phyloP scores from a whole-genome alignment of 2,888 invertebrate species.

The Periphyllus acericola region DNA sequence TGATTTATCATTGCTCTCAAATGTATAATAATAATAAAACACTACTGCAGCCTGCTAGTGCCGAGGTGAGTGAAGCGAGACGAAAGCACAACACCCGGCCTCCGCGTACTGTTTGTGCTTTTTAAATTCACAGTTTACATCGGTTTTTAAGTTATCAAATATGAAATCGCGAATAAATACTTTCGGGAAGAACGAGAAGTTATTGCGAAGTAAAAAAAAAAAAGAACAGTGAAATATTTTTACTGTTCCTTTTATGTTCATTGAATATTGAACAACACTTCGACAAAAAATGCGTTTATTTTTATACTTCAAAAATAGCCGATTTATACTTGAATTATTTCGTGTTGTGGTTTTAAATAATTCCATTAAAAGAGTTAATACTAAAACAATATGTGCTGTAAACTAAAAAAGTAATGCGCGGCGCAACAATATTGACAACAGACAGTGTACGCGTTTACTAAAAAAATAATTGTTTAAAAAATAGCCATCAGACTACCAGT shows the following conservation, averaged over 20 bases:
- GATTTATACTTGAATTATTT: background rate
- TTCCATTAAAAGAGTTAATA: background rate
- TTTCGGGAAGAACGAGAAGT: background rate
- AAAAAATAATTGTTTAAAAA: no score
- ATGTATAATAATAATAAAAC: background rate
- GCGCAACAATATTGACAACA: no score
- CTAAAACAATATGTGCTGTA: background rate
- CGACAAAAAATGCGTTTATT: background rate
- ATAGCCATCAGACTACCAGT: no score
- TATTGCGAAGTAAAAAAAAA: background rate
- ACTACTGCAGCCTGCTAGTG: background rate
- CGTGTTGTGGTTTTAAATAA: background rate
- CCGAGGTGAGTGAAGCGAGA: background rate
- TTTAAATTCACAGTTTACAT: background rate
- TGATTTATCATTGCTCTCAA: background rate
- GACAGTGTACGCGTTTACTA: no score
- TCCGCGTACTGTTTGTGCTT: background rate
- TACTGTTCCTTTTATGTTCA: background rate
- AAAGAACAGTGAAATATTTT: background rate
- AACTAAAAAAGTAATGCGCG: no score
- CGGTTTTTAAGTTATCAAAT: background rate
- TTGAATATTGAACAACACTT: background rate
- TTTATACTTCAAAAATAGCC: background rate
- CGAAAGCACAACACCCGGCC: background rate
- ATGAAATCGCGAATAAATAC: background rate